Evolutionary conservation across 2,888 invertebrate species (phyloP).

Genomic region (Ametastegia equiseti): DNA sequence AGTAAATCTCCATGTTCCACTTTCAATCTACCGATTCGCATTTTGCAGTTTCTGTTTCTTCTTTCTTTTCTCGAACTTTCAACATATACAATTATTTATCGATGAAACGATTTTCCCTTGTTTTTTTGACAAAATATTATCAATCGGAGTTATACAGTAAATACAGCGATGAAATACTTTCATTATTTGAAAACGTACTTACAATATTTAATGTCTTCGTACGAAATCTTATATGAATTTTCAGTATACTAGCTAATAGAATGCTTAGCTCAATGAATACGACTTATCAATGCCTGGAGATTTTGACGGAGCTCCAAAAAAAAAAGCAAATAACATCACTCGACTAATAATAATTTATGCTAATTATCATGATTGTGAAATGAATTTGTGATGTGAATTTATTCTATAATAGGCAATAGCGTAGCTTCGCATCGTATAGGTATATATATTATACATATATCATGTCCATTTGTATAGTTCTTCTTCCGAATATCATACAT

Average conservation of each 20-base stretch:
- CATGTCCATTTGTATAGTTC: constrained; percentile 40
- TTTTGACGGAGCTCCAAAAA: background rate
- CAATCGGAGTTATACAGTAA: background rate
- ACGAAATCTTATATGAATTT: background rate
- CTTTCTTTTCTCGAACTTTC: background rate
- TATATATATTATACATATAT: too few species aligned
- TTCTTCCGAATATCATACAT: constrained; percentile 4
- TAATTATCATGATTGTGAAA: constrained; percentile 7
- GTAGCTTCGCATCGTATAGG: too few species aligned
- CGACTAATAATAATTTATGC: constrained; percentile 22
- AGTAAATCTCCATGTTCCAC: constrained; percentile 8
- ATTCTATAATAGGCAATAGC: background rate
- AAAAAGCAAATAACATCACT: background rate
- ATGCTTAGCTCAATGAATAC: constrained; percentile 43
- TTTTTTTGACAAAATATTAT: background rate
- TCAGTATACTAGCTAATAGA: background rate
- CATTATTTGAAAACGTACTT: background rate
- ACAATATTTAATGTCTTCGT: background rate
- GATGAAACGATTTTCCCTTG: background rate
- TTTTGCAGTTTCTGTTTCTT: background rate
- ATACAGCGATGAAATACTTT: background rate
- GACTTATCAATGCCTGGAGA: background rate
- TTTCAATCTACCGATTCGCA: constrained; percentile 19
- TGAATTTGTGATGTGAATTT: constrained; percentile 35
- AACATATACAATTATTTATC: background rate